A percentile compares a stretch with the other conserved stretches of the same genome.
Evolutionary conservation across 1,140 invertebrate species (phyloP).

Genomic region (Liolophura sinensis): DNA sequence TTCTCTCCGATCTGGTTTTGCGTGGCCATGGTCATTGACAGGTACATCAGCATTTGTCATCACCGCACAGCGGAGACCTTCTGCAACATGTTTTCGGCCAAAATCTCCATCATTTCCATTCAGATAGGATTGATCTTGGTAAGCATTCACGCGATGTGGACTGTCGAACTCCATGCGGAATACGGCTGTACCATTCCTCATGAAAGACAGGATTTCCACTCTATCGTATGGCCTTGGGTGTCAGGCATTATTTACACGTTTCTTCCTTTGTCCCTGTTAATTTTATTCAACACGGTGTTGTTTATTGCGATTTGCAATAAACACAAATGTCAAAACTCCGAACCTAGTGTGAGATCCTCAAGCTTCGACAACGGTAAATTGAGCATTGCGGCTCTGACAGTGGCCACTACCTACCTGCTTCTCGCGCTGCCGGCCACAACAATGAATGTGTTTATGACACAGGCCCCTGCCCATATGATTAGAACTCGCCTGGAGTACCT

Average conservation of each 20-base stretch:
- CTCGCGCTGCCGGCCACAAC: slow-evolving; percentile 44
- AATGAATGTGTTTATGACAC: slow-evolving; percentile 42
- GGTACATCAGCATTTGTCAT: slow-evolving; percentile 44
- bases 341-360: too few species aligned
- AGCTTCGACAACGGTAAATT: too few species aligned
- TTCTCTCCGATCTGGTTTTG: slow-evolving; percentile 52
- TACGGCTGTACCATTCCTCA: slow-evolving; percentile 35
- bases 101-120: slow-evolving; percentile 38
- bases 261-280: slow-evolving; percentile 42
- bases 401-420: slow-evolving; percentile 41
- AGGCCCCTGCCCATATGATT: slow-evolving; percentile 14
- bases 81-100: slow-evolving; percentile 47
- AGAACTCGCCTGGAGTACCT: too few species aligned
- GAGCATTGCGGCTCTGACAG: slow-evolving; percentile 12
- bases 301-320: slow-evolving; percentile 37
- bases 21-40: slow-evolving; percentile 47
- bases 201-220: slow-evolving; percentile 38
- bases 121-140: slow-evolving; percentile 43
- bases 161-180: slow-evolving; percentile 38
- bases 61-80: slow-evolving; percentile 28
- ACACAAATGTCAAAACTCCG: slow-evolving; percentile 7
- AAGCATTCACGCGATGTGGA: slow-evolving; percentile 54
- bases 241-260: slow-evolving; percentile 45
- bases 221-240: slow-evolving; percentile 48
- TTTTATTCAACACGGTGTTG: slow-evolving; percentile 37